Evolutionary conservation across 2,888 invertebrate species (phyloP).

Genomic region (Drosophila falleni): DNA sequence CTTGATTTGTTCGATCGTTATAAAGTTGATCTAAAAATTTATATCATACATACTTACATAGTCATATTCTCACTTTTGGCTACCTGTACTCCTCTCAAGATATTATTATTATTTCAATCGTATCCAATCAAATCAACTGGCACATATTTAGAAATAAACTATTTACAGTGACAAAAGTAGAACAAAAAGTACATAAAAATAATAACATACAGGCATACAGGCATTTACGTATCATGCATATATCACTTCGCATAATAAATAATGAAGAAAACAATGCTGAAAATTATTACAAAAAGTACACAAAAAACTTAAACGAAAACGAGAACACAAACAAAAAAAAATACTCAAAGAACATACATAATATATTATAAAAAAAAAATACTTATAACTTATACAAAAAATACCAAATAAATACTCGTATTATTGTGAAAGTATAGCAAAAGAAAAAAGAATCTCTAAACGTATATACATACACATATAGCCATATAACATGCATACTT

Average conservation of each 20-base stretch:
- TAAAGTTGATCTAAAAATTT: constrained; percentile 5
- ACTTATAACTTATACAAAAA: constrained; percentile 48
- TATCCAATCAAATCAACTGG: constrained; percentile 43
- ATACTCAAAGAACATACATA: constrained; percentile 47
- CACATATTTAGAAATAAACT: constrained; percentile 66
- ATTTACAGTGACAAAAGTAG: constrained; percentile 57
- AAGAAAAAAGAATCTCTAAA: constrained; percentile 27
- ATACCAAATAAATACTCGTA: constrained; percentile 68
- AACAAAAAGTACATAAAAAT: constrained; percentile 38
- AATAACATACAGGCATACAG: constrained; percentile 26
- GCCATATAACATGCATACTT: constrained; percentile 10
- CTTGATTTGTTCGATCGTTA: constrained; percentile 8
- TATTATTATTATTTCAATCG: constrained; percentile 67
- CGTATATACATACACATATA: constrained; percentile 16
- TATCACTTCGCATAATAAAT: constrained; percentile 43
- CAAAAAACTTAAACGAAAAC: background rate
- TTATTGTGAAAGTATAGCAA: constrained; percentile 71
- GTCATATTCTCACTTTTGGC: constrained; percentile 35
- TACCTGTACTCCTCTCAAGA: constrained; percentile 52
- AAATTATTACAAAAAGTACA: constrained; percentile 28
- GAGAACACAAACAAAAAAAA: constrained; percentile 25
- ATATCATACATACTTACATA: constrained; percentile 31
- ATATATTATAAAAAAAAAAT: constrained; percentile 16
- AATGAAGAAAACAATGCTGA: constrained; percentile 44
- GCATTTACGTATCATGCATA: constrained; percentile 34